These are phyloP conservation scores for Drosophila triauraria DNA, from an alignment of 1,140 invertebrate genomes.

Conservation along the genomic window DNA sequence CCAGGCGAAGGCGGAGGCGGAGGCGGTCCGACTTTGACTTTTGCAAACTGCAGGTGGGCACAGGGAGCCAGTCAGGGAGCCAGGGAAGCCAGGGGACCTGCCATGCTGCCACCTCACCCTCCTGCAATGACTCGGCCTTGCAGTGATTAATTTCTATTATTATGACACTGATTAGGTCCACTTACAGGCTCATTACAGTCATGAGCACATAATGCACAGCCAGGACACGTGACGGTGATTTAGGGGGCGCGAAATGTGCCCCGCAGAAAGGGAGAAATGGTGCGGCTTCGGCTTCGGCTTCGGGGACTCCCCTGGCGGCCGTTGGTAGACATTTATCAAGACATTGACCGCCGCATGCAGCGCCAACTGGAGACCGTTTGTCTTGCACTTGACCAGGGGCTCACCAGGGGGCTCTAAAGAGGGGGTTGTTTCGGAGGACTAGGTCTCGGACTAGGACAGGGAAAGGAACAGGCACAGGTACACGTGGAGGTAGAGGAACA, in stretches of 20 bases:
- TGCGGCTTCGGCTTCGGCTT: not conserved
- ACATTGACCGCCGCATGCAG: conserved; percentile 79
- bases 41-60: conserved; percentile 56
- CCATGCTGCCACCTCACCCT: not conserved
- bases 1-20: not conserved
- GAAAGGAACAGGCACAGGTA: not conserved
- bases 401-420: conserved; percentile 13
- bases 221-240: conserved; percentile 55
- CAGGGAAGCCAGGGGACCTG: no score
- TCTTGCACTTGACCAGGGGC: conserved; percentile 75
- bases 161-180: conserved; percentile 82
- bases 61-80: no score
- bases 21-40: conserved; percentile 45
- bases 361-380: conserved; percentile 66
- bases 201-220: conserved; percentile 70
- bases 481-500: not conserved
- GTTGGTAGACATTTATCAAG: conserved; percentile 70
- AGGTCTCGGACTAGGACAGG: not conserved
- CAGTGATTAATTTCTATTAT: conserved; percentile 82
- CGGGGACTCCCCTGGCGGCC: conserved; percentile 30
- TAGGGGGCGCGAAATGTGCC: conserved; percentile 17
- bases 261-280: not conserved
- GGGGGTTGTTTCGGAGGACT: not conserved
- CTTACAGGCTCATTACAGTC: conserved; percentile 82
- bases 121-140: conserved; percentile 16